Conservation (phyloP, 2,797 vertebrate genomes). For the Rhinella marina region DNA sequence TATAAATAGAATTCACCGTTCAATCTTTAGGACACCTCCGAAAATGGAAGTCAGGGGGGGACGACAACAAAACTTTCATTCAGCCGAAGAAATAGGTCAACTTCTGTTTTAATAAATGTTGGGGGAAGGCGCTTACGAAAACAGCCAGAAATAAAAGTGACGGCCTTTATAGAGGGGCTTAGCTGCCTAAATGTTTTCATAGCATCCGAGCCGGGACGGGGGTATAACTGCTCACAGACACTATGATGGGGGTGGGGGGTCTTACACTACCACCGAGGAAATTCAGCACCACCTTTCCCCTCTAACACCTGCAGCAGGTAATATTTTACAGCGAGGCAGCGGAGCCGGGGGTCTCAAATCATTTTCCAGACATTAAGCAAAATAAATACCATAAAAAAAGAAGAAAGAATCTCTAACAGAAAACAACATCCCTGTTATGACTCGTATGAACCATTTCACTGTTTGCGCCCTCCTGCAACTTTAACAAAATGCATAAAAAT, state of each 20-base stretch:
- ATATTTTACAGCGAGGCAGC: slow-evolving; percentile 20
- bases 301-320: slow-evolving; percentile 41
- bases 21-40: slow-evolving; percentile 2
- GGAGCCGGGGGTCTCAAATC: slow-evolving; percentile 4
- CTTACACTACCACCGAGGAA: slow-evolving; percentile 13
- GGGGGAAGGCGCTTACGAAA: slow-evolving; percentile 26
- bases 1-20: slow-evolving; percentile 15
- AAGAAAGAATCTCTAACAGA: not conserved
- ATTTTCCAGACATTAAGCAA: slow-evolving; percentile 19
- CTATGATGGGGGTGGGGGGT: not conserved
- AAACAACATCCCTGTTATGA: not conserved
- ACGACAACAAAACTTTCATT: slow-evolving; percentile 57
- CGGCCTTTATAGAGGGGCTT: slow-evolving; percentile 34
- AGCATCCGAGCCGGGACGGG: not conserved
- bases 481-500: not conserved
- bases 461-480: not conserved
- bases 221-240: slow-evolving; percentile 26
- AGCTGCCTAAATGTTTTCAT: slow-evolving; percentile 51
- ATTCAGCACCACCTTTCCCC: slow-evolving; percentile 6
- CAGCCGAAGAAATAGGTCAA: slow-evolving; percentile 45
- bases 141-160: slow-evolving; percentile 16
- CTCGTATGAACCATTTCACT: too few species aligned
- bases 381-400: slow-evolving; percentile 28
- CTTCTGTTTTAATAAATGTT: slow-evolving; percentile 24
- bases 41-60: slow-evolving; percentile 48